Conservation (phyloP, 2,888 invertebrate species). For the Brachypterus glaber region DNA sequence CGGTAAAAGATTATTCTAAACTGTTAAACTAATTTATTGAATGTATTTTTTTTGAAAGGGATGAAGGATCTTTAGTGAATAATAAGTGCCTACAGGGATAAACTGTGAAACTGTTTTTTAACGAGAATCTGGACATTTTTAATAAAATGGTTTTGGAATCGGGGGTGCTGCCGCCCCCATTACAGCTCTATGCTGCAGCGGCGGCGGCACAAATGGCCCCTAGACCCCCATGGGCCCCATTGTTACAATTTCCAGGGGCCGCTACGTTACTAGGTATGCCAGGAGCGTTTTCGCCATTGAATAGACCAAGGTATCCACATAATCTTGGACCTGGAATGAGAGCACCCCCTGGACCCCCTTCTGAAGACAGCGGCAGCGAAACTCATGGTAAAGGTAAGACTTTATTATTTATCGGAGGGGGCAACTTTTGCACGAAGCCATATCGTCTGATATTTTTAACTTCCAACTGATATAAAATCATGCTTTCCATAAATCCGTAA, state of each 20-base stretch:
- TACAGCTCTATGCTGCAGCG: slow-evolving; percentile 60
- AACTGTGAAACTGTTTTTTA: slow-evolving; percentile 8
- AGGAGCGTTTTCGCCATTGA: slow-evolving; percentile 40
- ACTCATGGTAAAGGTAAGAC: slow-evolving; percentile 40
- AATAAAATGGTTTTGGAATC: slow-evolving; percentile 53
- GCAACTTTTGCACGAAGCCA: too few species aligned
- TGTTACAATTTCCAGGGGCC: slow-evolving; percentile 42
- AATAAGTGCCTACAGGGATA: slow-evolving; percentile 22
- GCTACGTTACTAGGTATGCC: slow-evolving; percentile 41
- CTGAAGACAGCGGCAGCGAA: slow-evolving; percentile 42
- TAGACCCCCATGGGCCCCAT: slow-evolving; percentile 46
- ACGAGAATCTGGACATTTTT: slow-evolving; percentile 1
- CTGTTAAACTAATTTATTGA: too few species aligned
- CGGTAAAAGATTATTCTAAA: too few species aligned
- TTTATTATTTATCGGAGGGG: neutral
- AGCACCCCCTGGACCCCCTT: slow-evolving; percentile 39
- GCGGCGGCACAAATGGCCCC: slow-evolving; percentile 57
- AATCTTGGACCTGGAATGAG: slow-evolving; percentile 33
- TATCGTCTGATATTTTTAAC: too few species aligned
- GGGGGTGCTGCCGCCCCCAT: slow-evolving; percentile 58
- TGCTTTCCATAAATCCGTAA: too few species aligned
- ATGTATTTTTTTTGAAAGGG: too few species aligned
- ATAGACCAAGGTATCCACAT: slow-evolving; percentile 37
- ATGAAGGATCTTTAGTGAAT: too few species aligned
- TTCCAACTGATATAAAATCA: too few species aligned